Evolutionary conservation across 2,797 vertebrate species (phyloP).

Genomic region (Fringilla coelebs): DNA sequence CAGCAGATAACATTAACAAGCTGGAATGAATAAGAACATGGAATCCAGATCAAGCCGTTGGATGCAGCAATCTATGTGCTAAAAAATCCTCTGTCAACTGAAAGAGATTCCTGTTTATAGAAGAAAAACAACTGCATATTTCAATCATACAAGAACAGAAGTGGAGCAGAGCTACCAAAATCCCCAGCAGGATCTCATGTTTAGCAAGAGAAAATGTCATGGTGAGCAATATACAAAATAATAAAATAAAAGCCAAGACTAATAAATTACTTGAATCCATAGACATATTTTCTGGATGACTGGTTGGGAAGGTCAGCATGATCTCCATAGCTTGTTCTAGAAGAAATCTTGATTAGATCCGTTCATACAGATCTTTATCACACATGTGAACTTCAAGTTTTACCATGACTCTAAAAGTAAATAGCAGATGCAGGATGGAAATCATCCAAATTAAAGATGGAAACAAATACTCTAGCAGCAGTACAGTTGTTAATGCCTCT

Average conservation of each 20-base stretch:
- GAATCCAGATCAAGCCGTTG: neutral
- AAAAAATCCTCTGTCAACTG: neutral
- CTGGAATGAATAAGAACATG: neutral
- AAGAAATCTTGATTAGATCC: slow-evolving; percentile 44
- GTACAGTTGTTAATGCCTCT: neutral
- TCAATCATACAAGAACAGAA: neutral
- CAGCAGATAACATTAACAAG: slow-evolving; percentile 27
- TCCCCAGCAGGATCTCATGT: slow-evolving; percentile 16
- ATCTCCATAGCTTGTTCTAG: slow-evolving; percentile 37
- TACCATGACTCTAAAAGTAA: neutral
- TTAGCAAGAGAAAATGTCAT: slow-evolving; percentile 13
- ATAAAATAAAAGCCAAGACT: slow-evolving; percentile 43
- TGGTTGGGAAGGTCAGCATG: neutral
- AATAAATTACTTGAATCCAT: slow-evolving; percentile 39
- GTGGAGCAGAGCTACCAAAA: slow-evolving; percentile 14
- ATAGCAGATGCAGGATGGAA: slow-evolving; percentile 43
- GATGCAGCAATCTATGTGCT: neutral
- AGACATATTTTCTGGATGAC: slow-evolving; percentile 35
- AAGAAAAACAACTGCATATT: neutral
- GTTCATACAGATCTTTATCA: slow-evolving; percentile 42
- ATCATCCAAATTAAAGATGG: slow-evolving; percentile 48
- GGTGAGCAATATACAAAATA: slow-evolving; percentile 1
- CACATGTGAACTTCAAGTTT: slow-evolving; percentile 18
- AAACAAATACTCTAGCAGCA: slow-evolving; percentile 25
- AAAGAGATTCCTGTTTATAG: neutral